Conservation (phyloP, 2,797 vertebrate genomes). For the Thripadectes ignobilis region DNA sequence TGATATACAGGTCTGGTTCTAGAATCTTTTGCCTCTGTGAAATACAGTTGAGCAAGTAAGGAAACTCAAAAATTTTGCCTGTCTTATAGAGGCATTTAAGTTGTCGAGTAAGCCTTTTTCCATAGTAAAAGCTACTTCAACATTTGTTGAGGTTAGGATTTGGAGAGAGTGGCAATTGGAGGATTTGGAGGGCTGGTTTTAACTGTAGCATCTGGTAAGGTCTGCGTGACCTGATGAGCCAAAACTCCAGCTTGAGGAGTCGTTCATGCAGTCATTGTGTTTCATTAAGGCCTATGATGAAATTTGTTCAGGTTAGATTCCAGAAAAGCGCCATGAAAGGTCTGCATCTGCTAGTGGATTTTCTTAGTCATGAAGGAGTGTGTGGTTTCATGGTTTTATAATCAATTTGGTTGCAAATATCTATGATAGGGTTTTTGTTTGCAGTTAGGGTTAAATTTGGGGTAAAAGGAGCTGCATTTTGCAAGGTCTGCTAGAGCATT, state of each 20-base stretch:
- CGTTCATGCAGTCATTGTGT: background rate
- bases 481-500: background rate
- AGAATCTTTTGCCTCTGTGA: background rate
- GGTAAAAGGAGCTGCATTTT: background rate
- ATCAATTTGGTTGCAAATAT: background rate
- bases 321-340: background rate
- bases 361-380: background rate
- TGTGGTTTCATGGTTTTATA: background rate
- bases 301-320: background rate
- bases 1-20: background rate
- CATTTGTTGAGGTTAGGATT: background rate
- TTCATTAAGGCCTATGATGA: background rate
- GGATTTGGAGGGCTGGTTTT: background rate
- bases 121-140: background rate
- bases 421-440: background rate
- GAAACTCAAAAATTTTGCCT: background rate
- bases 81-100: background rate
- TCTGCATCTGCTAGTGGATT: background rate
- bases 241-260: background rate
- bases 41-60: background rate
- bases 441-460: background rate
- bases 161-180: background rate
- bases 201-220: background rate
- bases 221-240: background rate
- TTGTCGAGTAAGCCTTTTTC: background rate